Conservation (phyloP, 2,888 invertebrate species). For the Nomada ruficornis region DNA sequence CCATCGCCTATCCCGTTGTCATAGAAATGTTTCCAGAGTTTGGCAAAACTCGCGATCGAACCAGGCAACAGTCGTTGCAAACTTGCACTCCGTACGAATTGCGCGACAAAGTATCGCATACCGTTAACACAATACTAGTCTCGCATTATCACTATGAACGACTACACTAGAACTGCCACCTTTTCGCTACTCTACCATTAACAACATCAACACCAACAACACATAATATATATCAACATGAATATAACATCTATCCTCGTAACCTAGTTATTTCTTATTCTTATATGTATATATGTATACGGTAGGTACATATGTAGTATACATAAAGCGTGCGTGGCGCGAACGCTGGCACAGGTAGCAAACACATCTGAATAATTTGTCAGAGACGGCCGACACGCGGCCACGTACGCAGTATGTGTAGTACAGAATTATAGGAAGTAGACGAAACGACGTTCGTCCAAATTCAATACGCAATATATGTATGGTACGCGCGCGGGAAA, state of each 20-base stretch:
- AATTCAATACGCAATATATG: slow-evolving; percentile 28
- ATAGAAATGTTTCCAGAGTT: slow-evolving; percentile 14
- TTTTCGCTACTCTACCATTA: slow-evolving; percentile 76
- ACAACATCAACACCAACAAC: slow-evolving; percentile 84
- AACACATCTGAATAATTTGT: slow-evolving; percentile 1
- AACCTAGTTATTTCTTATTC: slow-evolving; percentile 57
- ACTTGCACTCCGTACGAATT: background rate
- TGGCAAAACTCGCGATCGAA: slow-evolving; percentile 32
- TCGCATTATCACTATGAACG: slow-evolving; percentile 53
- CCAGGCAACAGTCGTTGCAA: too few species aligned
- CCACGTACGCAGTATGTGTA: slow-evolving; percentile 21
- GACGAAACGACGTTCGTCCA: slow-evolving; percentile 50
- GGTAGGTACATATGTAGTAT: slow-evolving; percentile 54
- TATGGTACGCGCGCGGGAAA: slow-evolving; percentile 10
- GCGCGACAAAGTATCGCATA: slow-evolving; percentile 12
- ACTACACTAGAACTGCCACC: slow-evolving; percentile 57
- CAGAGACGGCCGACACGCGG: background rate
- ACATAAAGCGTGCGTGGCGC: slow-evolving; percentile 22
- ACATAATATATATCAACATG: slow-evolving; percentile 82
- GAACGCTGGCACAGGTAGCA: slow-evolving; percentile 21
- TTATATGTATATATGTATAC: slow-evolving; percentile 43
- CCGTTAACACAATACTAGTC: slow-evolving; percentile 43
- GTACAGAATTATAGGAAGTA: slow-evolving; percentile 56
- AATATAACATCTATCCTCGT: slow-evolving; percentile 71
- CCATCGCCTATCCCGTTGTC: background rate